Base-by-base conservation (phyloP, 2,888 invertebrate genomes). In the Ochlodes sylvanus region DNA sequence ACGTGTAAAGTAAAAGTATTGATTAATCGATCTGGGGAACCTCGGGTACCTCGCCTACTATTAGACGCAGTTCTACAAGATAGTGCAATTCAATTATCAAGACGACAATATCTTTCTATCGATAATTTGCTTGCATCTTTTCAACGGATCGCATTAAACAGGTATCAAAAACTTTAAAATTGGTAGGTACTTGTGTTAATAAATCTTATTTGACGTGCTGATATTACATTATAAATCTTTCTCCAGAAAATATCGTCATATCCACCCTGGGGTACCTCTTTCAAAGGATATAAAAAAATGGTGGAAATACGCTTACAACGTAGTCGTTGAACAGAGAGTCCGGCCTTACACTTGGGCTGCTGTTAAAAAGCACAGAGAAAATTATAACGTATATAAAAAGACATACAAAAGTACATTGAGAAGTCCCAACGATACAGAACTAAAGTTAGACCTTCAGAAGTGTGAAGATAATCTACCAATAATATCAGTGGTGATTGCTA, bases 231-330 rank as follows among this genome's bases (percentile, higher is more conserved):
- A 15, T 27, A 27, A 27, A n/a, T n/a, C 19, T 50, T 2, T 4
- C 7, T 81, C 55, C 79, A 94, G 94, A 77, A 94, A 95, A 77
- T 96, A 95, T 83, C 94, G 95, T 6, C 95, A 95, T 73, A 94
- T 94, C 68, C 94, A 94, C 72, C 96, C 96, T 0, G 92, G 94
- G 0, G 89, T 94, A 0, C 93, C 94, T 0, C 85, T 96, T 2
- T 83, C 87, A 34, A 94, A 95, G 66, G 94, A 96, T 79, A 89
- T 93, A 0, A 94, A 92, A 74, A 93, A 93, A 47, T 97, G 97
- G 97, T 97, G 97, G 97, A 94, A 89, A 47, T 97, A 97, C 82
- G 96, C 96, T 0, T 96, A 94, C 81, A 94, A 94, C 71, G 95
- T 95, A 5, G 94, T 96, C 0, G 79, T 97, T 1, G 96, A 96